Evolutionary conservation across 2,888 invertebrate species (phyloP).

Genomic region (Gordius sp.): DNA sequence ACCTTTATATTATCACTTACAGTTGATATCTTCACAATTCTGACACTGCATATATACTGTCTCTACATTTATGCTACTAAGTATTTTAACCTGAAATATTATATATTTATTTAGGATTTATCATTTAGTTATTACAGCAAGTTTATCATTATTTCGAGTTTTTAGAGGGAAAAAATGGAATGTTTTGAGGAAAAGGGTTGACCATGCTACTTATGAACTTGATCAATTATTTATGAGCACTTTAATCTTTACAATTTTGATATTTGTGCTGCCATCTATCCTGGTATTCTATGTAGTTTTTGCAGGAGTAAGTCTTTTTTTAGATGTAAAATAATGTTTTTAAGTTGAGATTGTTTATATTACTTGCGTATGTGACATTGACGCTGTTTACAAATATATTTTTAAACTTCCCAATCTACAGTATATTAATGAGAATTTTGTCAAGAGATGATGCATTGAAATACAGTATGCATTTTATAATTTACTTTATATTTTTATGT

Average conservation of each 20-base stretch:
- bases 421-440: too few species aligned
- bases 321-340: too few species aligned
- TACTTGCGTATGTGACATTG: too few species aligned
- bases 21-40: background rate
- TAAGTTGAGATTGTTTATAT: too few species aligned
- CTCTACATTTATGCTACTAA: too few species aligned
- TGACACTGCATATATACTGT: background rate
- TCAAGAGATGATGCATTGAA: too few species aligned
- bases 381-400: too few species aligned
- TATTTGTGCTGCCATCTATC: background rate
- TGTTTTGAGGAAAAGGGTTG: background rate
- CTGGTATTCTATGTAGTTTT: constrained; percentile 1
- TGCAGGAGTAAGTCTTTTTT: too few species aligned
- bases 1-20: background rate
- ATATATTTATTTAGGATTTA: background rate
- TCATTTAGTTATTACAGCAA: background rate
- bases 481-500: too few species aligned
- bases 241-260: background rate
- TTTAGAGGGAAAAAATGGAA: background rate
- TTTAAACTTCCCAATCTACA: too few species aligned
- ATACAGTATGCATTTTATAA: too few species aligned
- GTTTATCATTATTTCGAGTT: background rate
- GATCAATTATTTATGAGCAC: background rate
- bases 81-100: too few species aligned
- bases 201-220: background rate